Percentiles rank a stretch among this genome's conserved stretches.
Conservation (phyloP, 2,113 vertebrate species). For the Phylloscopus whistleri region DNA sequence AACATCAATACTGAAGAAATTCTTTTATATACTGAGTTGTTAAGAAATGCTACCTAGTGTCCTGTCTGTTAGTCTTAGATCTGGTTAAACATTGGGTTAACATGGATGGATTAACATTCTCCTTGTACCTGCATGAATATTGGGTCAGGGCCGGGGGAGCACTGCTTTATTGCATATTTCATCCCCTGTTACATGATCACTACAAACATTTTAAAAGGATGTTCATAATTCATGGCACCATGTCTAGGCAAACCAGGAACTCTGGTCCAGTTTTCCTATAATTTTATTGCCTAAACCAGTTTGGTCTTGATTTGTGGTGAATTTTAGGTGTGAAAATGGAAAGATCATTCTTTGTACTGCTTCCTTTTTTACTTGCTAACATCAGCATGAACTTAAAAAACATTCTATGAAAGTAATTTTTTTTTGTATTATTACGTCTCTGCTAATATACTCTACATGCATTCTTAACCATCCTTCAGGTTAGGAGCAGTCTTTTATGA, state of each 20-base stretch:
- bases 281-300: neutral
- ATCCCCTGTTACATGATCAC: neutral
- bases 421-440: neutral
- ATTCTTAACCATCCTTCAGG: neutral
- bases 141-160: neutral
- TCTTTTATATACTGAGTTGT: neutral
- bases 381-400: fast-evolving
- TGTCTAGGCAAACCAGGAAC: neutral
- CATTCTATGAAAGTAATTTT: neutral
- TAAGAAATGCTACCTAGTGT: neutral
- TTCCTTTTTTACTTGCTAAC: neutral
- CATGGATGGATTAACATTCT: neutral
- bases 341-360: neutral
- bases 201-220: neutral
- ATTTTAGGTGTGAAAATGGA: neutral
- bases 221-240: neutral
- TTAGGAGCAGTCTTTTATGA: neutral
- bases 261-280: neutral
- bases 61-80: neutral
- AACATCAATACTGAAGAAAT: neutral
- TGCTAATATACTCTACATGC: neutral
- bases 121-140: neutral
- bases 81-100: neutral
- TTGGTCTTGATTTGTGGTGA: neutral
- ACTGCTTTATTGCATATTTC: neutral